Evolutionary conservation across 2,113 vertebrate species (phyloP), one percentile per base, ranked within the genome.

Genomic region (Elaphurus davidianus): DNA sequence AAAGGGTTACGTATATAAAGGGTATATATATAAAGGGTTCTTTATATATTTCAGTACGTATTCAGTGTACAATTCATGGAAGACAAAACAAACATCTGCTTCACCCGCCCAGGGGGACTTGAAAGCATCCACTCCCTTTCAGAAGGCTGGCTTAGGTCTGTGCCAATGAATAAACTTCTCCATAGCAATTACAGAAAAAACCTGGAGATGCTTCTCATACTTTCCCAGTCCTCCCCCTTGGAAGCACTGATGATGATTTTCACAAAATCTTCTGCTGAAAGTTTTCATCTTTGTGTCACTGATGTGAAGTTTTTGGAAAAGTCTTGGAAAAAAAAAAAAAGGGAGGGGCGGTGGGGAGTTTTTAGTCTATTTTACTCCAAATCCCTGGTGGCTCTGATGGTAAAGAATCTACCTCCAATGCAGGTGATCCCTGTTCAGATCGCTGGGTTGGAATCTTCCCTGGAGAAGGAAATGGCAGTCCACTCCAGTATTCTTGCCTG

Each of bases 211-310:
- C 45, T 87, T 92, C n/a, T 64, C 19, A 8, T 21, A 45, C 27
- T 33, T 85, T 47, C 30, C 30, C 27, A 25, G 16, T 74, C 50
- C n/a, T 93, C 28, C 95, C 11, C 52, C 36, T 88, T 92, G 2
- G 30, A 91, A 91, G 19, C 74, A 86, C 40, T 54, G n/a, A 36
- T 3, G 3, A 19, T 47, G 10, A 17, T 87, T 89, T 78, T 57
- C 50, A 55, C 52, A 90, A 96, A 40, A 52, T 81, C 30, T 79
- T 67, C 57, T 54, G 62, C 54, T 62, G 45, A 55, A 95, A 88
- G 52, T 55, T 74, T 85, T 97, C 11, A n/a, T 52, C 23, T 57
- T 87, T 78, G 36, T 87, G 52, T 90, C 45, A 92, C 89, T 90
- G 36, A 21, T 3, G 8, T 96, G 71, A 78, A 33, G 79, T 89